phyloP scores from a whole-genome alignment of 2,888 invertebrate genomes.

The Drosophila flavopinicola region DNA sequence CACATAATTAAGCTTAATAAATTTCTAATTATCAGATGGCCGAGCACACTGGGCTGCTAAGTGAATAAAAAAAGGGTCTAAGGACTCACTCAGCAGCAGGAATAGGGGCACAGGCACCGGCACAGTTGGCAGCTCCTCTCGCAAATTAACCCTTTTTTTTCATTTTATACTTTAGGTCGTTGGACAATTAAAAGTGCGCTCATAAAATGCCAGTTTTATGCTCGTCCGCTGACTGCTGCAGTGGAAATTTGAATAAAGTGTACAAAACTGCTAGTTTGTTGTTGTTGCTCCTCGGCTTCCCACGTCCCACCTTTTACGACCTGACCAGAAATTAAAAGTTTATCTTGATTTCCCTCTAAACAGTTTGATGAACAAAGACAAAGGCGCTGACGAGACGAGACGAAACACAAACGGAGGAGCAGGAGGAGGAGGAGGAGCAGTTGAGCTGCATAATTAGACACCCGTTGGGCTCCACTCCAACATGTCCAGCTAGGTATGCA shows the following conservation, averaged over 20 bases:
- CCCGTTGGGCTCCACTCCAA: conserved; percentile 47
- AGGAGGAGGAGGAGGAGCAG: conserved; percentile 8
- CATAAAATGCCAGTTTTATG: conserved; percentile 77
- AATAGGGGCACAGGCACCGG: conserved; percentile 11
- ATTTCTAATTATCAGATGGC: conserved; percentile 80
- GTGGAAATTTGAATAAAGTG: conserved; percentile 81
- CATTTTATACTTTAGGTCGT: conserved; percentile 10
- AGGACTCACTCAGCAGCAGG: conserved; percentile 49
- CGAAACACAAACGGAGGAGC: conserved; percentile 17
- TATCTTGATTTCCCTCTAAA: conserved; percentile 77
- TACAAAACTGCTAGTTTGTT: conserved; percentile 64
- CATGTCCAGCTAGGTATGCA: conserved; percentile 51
- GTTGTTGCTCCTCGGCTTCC: conserved; percentile 51
- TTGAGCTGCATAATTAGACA: conserved; percentile 74
- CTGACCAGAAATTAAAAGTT: conserved; percentile 78
- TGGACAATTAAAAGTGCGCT: conserved; percentile 69
- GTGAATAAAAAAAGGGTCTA: conserved; percentile 70
- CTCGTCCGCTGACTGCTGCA: conserved; percentile 61
- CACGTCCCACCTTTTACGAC: conserved; percentile 70
- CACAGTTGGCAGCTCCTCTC: conserved; percentile 43
- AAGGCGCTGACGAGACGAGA: conserved; percentile 51
- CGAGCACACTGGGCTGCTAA: conserved; percentile 48
- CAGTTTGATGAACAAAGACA: conserved; percentile 75
- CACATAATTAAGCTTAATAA: conserved; percentile 82
- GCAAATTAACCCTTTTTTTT: conserved; percentile 74